A percentile compares a stretch with the other conserved stretches of the same genome.
phyloP scores from a whole-genome alignment of 2,888 invertebrate genomes.

The Anthophora plumipes region DNA sequence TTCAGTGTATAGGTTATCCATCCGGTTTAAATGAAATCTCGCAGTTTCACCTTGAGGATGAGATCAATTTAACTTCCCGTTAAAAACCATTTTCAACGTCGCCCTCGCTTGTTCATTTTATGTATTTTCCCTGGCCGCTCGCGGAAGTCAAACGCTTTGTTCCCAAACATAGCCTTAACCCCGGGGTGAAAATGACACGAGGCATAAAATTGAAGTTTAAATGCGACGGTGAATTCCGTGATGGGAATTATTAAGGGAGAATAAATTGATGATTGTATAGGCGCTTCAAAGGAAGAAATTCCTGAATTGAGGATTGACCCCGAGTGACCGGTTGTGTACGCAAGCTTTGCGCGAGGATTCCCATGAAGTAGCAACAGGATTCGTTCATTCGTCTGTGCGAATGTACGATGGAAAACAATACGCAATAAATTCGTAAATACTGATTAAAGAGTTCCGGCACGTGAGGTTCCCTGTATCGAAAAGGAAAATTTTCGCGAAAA shows the following conservation, averaged over 20 bases:
- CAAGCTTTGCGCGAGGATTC: background rate
- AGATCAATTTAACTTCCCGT: conserved; percentile 53
- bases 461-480: too few relatives aligned
- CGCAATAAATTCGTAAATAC: too few relatives aligned
- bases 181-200: background rate
- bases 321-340: background rate
- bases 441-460: too few relatives aligned
- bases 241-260: background rate
- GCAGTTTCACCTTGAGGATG: conserved; percentile 66
- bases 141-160: conserved; percentile 24
- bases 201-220: background rate
- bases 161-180: background rate
- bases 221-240: background rate
- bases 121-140: background rate
- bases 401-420: too few relatives aligned
- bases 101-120: conserved; percentile 15
- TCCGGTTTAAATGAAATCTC: conserved; percentile 66
- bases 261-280: background rate
- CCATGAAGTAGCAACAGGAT: background rate
- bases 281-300: background rate
- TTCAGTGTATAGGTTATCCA: conserved; percentile 49
- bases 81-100: conserved; percentile 30
- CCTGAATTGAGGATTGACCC: background rate
- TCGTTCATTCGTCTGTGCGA: too few relatives aligned
- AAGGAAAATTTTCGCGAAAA: too few relatives aligned